Evolutionary conservation across 2,797 vertebrate genomes (phyloP).

Genomic region (Amblyraja radiata): DNA sequence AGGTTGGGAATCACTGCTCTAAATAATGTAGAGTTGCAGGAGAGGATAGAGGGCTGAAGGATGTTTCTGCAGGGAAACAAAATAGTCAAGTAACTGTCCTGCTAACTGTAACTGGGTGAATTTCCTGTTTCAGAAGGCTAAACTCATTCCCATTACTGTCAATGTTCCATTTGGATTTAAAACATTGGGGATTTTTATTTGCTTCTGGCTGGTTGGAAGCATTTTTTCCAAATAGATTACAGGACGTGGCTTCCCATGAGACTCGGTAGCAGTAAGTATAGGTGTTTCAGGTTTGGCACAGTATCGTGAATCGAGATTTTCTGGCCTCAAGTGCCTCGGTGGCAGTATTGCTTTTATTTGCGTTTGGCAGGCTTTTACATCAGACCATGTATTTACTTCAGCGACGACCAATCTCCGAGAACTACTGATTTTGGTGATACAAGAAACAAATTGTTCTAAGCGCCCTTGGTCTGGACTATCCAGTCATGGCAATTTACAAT

Average conservation of each 20-base stretch:
- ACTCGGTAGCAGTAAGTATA: neutral
- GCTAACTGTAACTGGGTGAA: neutral
- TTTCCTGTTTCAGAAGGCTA: neutral
- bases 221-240: slow-evolving; percentile 1
- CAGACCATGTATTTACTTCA: neutral
- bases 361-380: neutral
- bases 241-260: neutral
- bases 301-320: neutral
- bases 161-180: neutral
- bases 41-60: neutral
- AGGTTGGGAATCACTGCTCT: no score
- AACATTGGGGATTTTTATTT: neutral
- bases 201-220: neutral
- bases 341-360: no score
- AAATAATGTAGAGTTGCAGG: neutral
- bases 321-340: neutral
- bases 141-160: neutral
- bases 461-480: neutral
- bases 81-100: neutral
- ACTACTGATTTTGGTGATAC: neutral
- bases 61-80: neutral
- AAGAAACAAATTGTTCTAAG: neutral
- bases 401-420: neutral
- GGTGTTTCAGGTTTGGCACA: neutral
- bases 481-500: neutral